Evolutionary conservation across 1,140 invertebrate species (phyloP).

Genomic region (Nymphalis io): DNA sequence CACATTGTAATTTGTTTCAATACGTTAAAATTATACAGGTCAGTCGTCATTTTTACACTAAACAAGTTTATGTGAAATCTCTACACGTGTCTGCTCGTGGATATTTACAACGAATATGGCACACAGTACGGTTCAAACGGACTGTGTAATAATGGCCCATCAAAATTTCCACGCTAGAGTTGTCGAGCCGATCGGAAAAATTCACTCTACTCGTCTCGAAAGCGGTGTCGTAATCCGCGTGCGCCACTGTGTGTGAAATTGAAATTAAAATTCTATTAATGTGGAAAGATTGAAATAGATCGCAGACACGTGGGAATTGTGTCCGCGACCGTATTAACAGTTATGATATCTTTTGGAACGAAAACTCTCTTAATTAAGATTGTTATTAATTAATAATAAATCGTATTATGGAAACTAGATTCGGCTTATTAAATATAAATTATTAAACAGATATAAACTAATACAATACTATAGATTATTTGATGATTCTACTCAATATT

Average conservation of each 20-base stretch:
- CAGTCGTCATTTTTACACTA: background rate
- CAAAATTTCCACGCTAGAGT: slow-evolving; percentile 71
- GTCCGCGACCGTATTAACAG: slow-evolving; percentile 30
- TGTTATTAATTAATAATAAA: background rate
- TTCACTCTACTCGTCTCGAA: slow-evolving; percentile 53
- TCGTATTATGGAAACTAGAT: background rate
- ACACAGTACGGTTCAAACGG: slow-evolving; percentile 71
- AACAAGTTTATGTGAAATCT: background rate
- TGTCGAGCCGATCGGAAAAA: slow-evolving; percentile 67
- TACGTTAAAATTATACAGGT: too few species aligned
- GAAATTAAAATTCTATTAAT: slow-evolving; percentile 75
- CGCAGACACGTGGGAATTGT: slow-evolving; percentile 37
- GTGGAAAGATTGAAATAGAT: slow-evolving; percentile 59
- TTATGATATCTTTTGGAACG: slow-evolving; percentile 31
- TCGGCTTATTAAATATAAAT: too few species aligned
- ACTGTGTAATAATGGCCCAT: slow-evolving; percentile 73
- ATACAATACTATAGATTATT: too few species aligned
- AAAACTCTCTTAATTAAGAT: slow-evolving; percentile 35
- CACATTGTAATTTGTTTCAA: too few species aligned
- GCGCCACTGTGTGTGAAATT: slow-evolving; percentile 68
- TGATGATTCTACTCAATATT: too few species aligned
- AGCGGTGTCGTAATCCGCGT: slow-evolving; percentile 63
- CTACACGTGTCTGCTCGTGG: slow-evolving; percentile 9
- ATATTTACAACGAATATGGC: slow-evolving; percentile 44
- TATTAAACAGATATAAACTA: too few species aligned